Evolutionary conservation across 2,888 invertebrate genomes (phyloP).

Genomic region (Aphidoletes aphidimyza): DNA sequence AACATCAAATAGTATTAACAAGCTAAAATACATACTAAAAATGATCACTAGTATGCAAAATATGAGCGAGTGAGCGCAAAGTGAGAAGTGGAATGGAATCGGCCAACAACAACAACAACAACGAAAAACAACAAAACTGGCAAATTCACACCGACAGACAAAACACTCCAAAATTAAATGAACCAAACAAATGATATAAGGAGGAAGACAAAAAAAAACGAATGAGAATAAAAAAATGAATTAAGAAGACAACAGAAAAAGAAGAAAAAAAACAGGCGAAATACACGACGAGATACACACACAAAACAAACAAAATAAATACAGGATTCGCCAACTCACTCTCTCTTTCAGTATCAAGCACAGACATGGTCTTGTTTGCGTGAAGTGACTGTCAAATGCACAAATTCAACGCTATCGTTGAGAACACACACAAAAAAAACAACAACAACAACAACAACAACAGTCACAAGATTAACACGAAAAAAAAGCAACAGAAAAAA

Average conservation of each 20-base stretch:
- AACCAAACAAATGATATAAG: neutral
- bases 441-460: too few relatives aligned
- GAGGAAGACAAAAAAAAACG: neutral
- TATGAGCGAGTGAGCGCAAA: neutral
- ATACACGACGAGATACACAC: too few relatives aligned
- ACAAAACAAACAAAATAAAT: constrained; percentile 31
- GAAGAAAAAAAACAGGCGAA: neutral
- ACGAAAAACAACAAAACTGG: neutral
- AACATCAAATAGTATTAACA: constrained; percentile 18
- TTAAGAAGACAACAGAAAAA: neutral
- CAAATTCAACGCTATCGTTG: neutral
- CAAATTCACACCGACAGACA: constrained; percentile 49
- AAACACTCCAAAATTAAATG: constrained; percentile 34
- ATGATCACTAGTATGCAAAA: neutral
- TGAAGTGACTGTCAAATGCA: constrained; percentile 18
- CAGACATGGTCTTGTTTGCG: neutral
- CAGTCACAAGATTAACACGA: neutral
- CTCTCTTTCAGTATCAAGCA: neutral
- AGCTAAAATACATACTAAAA: neutral
- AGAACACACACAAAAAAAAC: neutral
- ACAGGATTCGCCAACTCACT: neutral
- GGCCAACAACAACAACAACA: neutral
- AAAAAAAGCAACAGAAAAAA: neutral
- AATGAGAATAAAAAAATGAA: neutral
- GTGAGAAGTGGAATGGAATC: neutral